phyloP scores from a whole-genome alignment of 2,888 invertebrate species.

The Sericinus montela region DNA sequence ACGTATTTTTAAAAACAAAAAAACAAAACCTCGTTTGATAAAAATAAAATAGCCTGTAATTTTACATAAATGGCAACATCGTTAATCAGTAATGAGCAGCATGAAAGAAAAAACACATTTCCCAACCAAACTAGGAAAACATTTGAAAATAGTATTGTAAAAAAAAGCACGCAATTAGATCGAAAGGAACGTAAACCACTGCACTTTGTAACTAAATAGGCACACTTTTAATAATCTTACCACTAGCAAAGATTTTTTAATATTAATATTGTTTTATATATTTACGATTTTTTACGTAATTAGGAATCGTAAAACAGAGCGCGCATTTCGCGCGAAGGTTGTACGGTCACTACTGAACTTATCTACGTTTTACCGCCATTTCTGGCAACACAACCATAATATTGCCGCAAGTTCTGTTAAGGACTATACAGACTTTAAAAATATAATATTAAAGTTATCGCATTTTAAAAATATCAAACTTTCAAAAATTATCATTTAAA shows the following conservation, averaged over 20 bases:
- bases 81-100: too few relatives aligned
- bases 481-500: too few relatives aligned
- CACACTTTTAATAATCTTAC: neutral
- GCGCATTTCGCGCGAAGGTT: conserved; percentile 8
- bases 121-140: conserved; percentile 1
- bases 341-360: conserved; percentile 4
- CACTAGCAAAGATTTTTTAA: neutral
- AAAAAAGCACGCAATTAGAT: neutral
- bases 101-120: neutral
- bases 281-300: neutral
- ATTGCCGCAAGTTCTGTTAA: neutral
- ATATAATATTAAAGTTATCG: too few relatives aligned
- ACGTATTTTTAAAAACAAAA: too few relatives aligned
- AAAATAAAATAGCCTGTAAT: too few relatives aligned
- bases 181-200: neutral
- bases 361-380: conserved; percentile 15
- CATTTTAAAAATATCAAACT: too few relatives aligned
- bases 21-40: too few relatives aligned
- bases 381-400: conserved; percentile 3
- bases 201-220: neutral
- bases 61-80: too few relatives aligned
- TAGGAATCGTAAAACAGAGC: neutral
- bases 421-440: neutral
- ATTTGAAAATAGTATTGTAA: neutral
- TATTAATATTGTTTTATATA: neutral